Percentiles rank a stretch among this genome's conserved stretches.
Conservation (phyloP, 2,888 invertebrate species). For the Rotaria macrura region DNA sequence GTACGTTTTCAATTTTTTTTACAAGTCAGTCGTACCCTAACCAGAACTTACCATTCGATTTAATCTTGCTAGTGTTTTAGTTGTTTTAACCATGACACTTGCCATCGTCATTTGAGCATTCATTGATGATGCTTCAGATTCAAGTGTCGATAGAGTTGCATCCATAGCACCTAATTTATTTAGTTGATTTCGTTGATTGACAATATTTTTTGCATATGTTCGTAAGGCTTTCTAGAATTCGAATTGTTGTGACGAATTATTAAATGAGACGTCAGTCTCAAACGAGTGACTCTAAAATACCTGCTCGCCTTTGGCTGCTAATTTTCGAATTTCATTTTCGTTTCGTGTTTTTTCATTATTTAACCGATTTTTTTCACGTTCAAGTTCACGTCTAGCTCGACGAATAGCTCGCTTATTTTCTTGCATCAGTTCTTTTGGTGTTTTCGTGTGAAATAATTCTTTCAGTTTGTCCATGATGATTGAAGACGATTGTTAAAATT, state of each 20-base stretch:
- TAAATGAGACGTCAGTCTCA: neutral
- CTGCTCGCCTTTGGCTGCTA: constrained; percentile 98
- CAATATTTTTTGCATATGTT: neutral
- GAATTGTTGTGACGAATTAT: too few relatives aligned
- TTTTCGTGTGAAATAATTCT: constrained; percentile 45
- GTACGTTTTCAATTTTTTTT: neutral
- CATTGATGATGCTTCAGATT: constrained; percentile 58
- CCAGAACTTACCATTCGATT: constrained; percentile 59
- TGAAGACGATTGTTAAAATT: neutral
- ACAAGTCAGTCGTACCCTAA: neutral
- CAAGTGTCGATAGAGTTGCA: neutral
- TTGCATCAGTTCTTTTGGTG: constrained; percentile 91
- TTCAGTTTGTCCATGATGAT: neutral
- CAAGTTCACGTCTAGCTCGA: constrained; percentile 93
- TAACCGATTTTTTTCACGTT: constrained; percentile 78
- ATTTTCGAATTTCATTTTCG: constrained; percentile 91
- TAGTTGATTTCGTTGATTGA: neutral
- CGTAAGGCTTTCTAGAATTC: constrained; percentile 73
- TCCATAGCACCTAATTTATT: constrained; percentile 36
- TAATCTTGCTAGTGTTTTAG: constrained; percentile 95
- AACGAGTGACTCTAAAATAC: too few relatives aligned
- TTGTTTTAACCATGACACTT: constrained; percentile 96
- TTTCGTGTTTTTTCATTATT: constrained; percentile 98
- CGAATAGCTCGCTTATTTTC: constrained; percentile 95
- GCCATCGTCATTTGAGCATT: constrained; percentile 98